phyloP scores from a whole-genome alignment of 2,113 vertebrate genomes.

The Plestiodon gilberti region DNA sequence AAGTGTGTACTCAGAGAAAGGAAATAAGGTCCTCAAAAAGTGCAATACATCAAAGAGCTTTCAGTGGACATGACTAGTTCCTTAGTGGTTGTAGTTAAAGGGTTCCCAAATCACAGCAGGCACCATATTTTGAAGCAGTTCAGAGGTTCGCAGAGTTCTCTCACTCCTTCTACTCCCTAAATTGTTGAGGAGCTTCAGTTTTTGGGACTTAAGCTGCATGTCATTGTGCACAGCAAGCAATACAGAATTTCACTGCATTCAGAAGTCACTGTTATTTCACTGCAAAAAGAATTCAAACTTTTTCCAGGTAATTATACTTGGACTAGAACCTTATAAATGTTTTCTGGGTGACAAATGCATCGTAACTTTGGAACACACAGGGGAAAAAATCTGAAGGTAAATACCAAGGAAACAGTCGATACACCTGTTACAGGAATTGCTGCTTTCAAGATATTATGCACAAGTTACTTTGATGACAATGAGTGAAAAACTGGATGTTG shows the following conservation, averaged over 20 bases:
- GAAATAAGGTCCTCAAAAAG: neutral
- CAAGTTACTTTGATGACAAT: neutral
- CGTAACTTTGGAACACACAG: constrained; percentile 28
- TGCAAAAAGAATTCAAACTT: constrained; percentile 41
- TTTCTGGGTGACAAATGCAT: too few relatives aligned
- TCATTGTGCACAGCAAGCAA: neutral
- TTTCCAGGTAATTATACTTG: constrained; percentile 53
- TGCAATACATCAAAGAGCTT: neutral
- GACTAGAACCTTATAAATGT: constrained; percentile 19
- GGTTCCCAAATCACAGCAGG: neutral
- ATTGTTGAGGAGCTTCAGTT: neutral
- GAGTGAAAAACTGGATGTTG: neutral
- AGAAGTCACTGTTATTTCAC: constrained; percentile 45
- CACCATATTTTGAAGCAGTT: neutral
- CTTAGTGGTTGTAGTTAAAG: neutral
- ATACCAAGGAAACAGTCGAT: neutral
- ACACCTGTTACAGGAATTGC: neutral
- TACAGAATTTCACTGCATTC: neutral
- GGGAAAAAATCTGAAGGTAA: too few relatives aligned
- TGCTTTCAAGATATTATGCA: neutral
- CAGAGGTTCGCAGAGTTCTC: neutral
- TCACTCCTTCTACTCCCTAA: neutral
- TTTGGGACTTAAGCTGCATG: constrained; percentile 32
- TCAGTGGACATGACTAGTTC: neutral
- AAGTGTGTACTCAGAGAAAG: neutral